Base-by-base conservation (phyloP, 1,140 invertebrate genomes). In the Saxidomus purpurata region DNA sequence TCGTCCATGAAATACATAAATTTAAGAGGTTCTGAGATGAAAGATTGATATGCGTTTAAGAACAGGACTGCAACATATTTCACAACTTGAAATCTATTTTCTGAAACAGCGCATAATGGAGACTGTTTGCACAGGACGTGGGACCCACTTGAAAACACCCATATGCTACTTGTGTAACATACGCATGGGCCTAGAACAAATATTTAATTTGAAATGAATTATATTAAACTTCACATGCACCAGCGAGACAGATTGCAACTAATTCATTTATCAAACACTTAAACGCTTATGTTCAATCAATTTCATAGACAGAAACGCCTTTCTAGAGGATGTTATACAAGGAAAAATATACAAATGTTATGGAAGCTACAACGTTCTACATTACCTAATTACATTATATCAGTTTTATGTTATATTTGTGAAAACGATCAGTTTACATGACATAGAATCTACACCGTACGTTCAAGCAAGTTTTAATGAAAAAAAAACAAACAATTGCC, bases 211-310 rank as follows among this genome's bases (percentile, higher is more conserved):
- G 36, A 28, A 71, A 71, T 71, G 67, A 36, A 71, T 71, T 71
- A 40, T 40, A 71, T 71, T 71, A 38, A 28, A 4, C 34, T 38
- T 15, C 11, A 22, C 67, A 71, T 71, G 67, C 67, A 22, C 67
- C 67, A n/a, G 67, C 11, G 67, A 9, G 17, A 36, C 67, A 38
- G 34, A 71, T 71, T 71, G 22, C 22, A 28, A 38, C 67, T 71
- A 71, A 71, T 71, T 71, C 67, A 71, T 71, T 71, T 71, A 38
- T 38, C n/a, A 71, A 71, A 71, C 67, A 71, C 67, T 71, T 71
- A n/a, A 71, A 71, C 31, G 25, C 15, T 63, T 25, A 63, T 28
- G 59, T 63, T 63, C n/a, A 28, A 63, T 63, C 59, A 63, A 63
- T 63, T 55, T 63, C n/a, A 63, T 63, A 63, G 59, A 63, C 59